phyloP scores from a whole-genome alignment of 2,113 vertebrate species.

The Mungos mungo region DNA sequence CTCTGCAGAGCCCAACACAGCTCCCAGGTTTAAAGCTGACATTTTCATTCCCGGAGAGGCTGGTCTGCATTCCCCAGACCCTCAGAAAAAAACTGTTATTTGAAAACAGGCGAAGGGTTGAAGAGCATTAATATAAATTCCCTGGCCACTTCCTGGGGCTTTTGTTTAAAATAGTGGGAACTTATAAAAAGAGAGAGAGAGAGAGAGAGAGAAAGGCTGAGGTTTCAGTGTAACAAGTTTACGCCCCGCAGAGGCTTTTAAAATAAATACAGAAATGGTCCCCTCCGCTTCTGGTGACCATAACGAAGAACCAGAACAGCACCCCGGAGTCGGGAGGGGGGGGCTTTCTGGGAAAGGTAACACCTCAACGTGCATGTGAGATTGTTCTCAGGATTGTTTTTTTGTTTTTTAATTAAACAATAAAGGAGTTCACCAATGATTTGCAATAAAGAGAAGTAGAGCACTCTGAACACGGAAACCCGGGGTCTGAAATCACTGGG shows the following conservation, averaged over 20 bases:
- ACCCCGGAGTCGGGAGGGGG: background rate
- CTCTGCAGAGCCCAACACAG: background rate
- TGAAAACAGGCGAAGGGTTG: background rate
- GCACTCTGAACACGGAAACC: background rate
- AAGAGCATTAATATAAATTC: conserved; percentile 5
- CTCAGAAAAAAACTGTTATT: background rate
- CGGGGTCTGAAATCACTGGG: background rate
- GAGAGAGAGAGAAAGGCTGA: background rate
- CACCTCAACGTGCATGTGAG: background rate
- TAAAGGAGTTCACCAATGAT: conserved; percentile 8
- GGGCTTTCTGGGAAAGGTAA: background rate
- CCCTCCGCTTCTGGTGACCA: background rate
- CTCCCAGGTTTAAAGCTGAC: conserved; percentile 49
- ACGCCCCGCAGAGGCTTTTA: conserved; percentile 37
- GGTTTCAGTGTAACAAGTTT: conserved; percentile 4
- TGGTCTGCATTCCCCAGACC: background rate
- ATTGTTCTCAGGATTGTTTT: background rate
- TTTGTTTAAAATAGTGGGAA: conserved; percentile 36
- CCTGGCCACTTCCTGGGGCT: background rate
- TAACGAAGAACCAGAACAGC: background rate
- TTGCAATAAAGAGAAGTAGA: conserved; percentile 48
- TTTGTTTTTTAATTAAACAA: conserved; percentile 7
- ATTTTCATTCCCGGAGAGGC: conserved; percentile 34
- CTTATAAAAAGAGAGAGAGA: background rate
- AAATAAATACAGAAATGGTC: conserved; percentile 46